Conservation (phyloP, 2,888 invertebrate species). For the Pedicia rivosa region DNA sequence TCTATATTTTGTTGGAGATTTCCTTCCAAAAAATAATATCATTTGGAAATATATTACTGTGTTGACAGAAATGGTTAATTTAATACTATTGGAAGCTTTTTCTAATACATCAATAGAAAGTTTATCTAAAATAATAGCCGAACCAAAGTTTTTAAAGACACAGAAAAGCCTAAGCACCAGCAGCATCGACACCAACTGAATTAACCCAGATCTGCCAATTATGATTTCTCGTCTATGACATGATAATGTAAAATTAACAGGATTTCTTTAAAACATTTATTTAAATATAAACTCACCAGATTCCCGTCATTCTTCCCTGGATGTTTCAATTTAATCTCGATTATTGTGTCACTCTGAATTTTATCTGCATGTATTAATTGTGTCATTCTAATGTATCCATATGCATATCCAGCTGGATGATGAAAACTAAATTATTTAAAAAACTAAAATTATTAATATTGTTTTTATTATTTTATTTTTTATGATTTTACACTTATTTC, state of each 20-base stretch:
- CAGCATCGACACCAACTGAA: constrained; percentile 80
- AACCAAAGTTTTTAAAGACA: too few relatives aligned
- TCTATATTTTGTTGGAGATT: constrained; percentile 10
- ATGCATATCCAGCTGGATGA: constrained; percentile 70
- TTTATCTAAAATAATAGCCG: not conserved
- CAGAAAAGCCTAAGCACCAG: too few relatives aligned
- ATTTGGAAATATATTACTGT: constrained; percentile 7
- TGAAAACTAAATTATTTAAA: too few relatives aligned
- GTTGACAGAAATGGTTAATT: not conserved
- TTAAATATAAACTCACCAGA: constrained; percentile 46
- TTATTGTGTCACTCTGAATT: constrained; percentile 71
- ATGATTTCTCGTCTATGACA: constrained; percentile 57
- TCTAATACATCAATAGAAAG: not conserved
- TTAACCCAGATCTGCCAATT: constrained; percentile 86
- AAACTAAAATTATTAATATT: too few relatives aligned
- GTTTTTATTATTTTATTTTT: too few relatives aligned
- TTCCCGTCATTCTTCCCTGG: constrained; percentile 75
- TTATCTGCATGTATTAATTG: constrained; percentile 79
- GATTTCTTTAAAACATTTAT: too few relatives aligned
- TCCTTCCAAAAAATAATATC: constrained; percentile 9
- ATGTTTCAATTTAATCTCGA: constrained; percentile 80
- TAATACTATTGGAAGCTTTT: not conserved
- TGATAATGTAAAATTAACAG: constrained; percentile 6
- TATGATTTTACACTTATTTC: too few relatives aligned
- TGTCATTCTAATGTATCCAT: constrained; percentile 73